These are phyloP conservation scores for Tribolium madens DNA, from an alignment of 1,140 invertebrate genomes.

Conservation along the genomic window DNA sequence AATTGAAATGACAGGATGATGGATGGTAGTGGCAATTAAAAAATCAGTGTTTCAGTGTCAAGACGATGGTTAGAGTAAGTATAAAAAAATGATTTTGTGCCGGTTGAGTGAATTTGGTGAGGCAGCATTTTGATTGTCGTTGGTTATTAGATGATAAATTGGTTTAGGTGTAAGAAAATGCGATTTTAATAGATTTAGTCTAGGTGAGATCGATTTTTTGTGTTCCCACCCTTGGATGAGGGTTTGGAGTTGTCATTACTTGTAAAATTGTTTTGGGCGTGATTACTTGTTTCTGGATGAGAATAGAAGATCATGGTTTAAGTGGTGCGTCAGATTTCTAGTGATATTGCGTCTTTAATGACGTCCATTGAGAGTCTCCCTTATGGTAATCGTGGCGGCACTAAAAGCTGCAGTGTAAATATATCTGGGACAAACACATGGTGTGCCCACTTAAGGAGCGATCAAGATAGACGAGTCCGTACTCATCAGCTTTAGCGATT, in stretches of 20 bases:
- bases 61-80: not conserved
- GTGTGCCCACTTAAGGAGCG: slow-evolving; percentile 58
- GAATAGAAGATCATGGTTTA: slow-evolving; percentile 24
- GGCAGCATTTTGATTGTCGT: not conserved
- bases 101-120: not conserved
- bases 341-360: slow-evolving; percentile 32
- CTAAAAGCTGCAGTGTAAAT: slow-evolving; percentile 49
- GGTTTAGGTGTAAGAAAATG: slow-evolving; percentile 2
- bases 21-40: not conserved
- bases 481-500: slow-evolving; percentile 57
- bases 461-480: slow-evolving; percentile 57
- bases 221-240: slow-evolving; percentile 5
- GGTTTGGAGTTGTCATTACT: slow-evolving; percentile 12
- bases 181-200: slow-evolving; percentile 10
- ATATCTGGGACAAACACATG: slow-evolving; percentile 58
- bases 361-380: slow-evolving; percentile 35
- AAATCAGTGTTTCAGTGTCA: not conserved
- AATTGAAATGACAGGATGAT: not conserved
- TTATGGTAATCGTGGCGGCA: slow-evolving; percentile 43
- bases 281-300: slow-evolving; percentile 29
- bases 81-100: not conserved
- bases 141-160: not conserved
- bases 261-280: slow-evolving; percentile 24
- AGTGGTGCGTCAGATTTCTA: slow-evolving; percentile 36
- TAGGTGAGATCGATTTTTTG: slow-evolving; percentile 6